Percentiles rank a stretch among this genome's conserved stretches.
Conservation (phyloP, 2,113 vertebrate species). For the Nothoprocta pentlandii region DNA sequence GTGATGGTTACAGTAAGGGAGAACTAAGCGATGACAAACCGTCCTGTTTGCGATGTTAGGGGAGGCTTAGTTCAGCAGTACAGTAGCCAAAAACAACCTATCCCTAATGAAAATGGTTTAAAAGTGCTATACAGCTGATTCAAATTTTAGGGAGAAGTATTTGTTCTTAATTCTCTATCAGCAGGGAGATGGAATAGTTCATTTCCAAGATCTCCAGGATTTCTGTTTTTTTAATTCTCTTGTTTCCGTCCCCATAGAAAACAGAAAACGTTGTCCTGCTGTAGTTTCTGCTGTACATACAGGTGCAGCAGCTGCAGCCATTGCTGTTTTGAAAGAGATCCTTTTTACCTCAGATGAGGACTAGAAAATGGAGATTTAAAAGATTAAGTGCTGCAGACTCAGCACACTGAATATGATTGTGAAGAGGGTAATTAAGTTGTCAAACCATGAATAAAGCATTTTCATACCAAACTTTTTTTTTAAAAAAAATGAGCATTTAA, state of each 20-base stretch:
- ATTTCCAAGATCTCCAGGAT: neutral
- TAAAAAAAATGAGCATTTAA: neutral
- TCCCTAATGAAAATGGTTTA: neutral
- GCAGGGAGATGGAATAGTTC: neutral
- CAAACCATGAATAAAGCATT: slow-evolving; percentile 49
- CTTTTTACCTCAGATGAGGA: slow-evolving; percentile 59
- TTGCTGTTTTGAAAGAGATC: neutral
- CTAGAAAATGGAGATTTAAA: slow-evolving; percentile 33
- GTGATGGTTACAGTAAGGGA: neutral
- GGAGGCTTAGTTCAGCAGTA: neutral
- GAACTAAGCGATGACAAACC: neutral
- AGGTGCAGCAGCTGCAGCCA: neutral
- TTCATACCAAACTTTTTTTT: neutral
- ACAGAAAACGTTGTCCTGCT: neutral
- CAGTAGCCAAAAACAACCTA: neutral
- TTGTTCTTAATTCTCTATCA: neutral
- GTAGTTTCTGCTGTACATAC: neutral
- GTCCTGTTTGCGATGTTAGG: neutral
- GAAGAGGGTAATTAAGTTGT: slow-evolving; percentile 33
- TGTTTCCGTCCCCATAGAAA: slow-evolving; percentile 15
- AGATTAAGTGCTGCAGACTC: neutral
- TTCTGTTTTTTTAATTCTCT: neutral
- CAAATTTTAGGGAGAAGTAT: no score
- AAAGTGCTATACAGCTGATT: neutral
- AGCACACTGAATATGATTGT: slow-evolving; percentile 23